phyloP scores from a whole-genome alignment of 2,888 invertebrate species.

The Gastrophysa polygoni region DNA sequence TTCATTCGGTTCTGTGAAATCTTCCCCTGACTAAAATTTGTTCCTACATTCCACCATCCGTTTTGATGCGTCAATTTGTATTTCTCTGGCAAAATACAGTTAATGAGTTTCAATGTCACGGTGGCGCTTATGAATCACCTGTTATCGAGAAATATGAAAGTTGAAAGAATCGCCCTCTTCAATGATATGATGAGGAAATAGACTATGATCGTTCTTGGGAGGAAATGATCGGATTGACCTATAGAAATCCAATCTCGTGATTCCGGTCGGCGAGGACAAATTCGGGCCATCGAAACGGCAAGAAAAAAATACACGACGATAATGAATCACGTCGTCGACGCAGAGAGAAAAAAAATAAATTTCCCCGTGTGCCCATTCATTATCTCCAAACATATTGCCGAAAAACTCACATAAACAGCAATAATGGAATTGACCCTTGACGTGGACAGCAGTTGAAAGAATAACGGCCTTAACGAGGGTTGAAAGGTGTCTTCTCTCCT shows the following conservation, averaged over 20 bases:
- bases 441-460: conserved; percentile 41
- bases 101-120: too few species aligned
- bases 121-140: too few species aligned
- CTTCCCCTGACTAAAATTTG: too few species aligned
- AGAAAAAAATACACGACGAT: background rate
- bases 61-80: too few species aligned
- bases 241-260: background rate
- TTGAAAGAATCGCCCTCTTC: too few species aligned
- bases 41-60: too few species aligned
- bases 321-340: background rate
- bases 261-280: background rate
- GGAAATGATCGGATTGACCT: background rate
- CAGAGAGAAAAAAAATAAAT: conserved; percentile 22
- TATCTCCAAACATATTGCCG: conserved; percentile 26
- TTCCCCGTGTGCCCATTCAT: conserved; percentile 23
- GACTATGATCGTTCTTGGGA: background rate
- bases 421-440: conserved; percentile 48
- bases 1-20: too few species aligned
- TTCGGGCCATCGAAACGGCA: background rate
- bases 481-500: conserved; percentile 35
- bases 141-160: too few species aligned
- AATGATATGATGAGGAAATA: too few species aligned
- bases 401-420: conserved; percentile 42
- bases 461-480: conserved; percentile 42
- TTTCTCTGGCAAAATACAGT: too few species aligned